Evolutionary conservation across 2,888 invertebrate genomes (phyloP).

Genomic region (Drosophila putrida): DNA sequence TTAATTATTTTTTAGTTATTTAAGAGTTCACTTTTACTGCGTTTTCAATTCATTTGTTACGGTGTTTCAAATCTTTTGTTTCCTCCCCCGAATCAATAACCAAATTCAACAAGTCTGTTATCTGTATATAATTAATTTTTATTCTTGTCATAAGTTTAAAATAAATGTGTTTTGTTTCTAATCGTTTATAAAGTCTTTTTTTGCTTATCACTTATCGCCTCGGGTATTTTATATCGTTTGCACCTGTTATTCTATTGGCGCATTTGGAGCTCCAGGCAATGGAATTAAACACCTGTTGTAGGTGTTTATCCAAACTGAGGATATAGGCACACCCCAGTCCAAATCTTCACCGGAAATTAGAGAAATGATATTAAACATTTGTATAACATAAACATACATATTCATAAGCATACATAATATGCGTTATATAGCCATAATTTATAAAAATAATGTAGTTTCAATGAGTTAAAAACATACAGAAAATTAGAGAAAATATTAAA

Average conservation of each 20-base stretch:
- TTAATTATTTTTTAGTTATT: conserved; percentile 34
- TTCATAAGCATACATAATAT: conserved; percentile 19
- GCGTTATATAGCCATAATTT: conserved; percentile 31
- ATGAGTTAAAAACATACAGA: conserved; percentile 24
- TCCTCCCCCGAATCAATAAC: conserved; percentile 9
- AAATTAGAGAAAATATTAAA: conserved; percentile 20
- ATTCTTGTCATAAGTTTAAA: conserved; percentile 45
- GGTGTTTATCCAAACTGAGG: conserved; percentile 8
- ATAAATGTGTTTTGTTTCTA: conserved; percentile 41
- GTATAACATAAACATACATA: conserved; percentile 27
- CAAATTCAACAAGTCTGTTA: conserved; percentile 38
- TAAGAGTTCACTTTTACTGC: conserved; percentile 7
- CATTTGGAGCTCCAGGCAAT: conserved; percentile 2
- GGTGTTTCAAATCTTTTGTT: conserved; percentile 19
- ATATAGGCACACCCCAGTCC: conserved; percentile 14
- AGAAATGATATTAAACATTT: conserved; percentile 21
- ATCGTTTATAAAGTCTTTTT: conserved; percentile 19
- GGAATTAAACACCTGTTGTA: conserved; percentile 23
- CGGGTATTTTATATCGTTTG: conserved; percentile 8
- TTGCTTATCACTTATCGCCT: conserved; percentile 9
- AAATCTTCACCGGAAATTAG: conserved; percentile 8
- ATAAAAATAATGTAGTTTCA: conserved; percentile 22
- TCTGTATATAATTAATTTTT: conserved; percentile 38
- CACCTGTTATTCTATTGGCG: conserved; percentile 25
- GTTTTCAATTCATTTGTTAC: conserved; percentile 28